Conservation (phyloP, 2,113 vertebrate genomes). For the Megaceryle maxima region DNA sequence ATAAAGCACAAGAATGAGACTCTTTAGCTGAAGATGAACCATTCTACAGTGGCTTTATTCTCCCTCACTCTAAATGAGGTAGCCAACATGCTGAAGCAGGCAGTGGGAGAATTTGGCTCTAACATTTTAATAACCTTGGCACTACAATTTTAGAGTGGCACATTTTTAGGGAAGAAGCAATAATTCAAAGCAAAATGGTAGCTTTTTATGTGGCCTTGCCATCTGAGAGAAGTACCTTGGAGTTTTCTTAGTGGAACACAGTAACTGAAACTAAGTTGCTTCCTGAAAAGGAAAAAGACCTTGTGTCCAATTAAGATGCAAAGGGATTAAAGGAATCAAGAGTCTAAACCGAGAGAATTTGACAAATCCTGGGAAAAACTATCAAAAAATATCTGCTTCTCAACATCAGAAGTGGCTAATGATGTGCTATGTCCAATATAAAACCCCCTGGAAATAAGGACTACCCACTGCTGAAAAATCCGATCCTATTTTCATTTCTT, state of each 20-base stretch:
- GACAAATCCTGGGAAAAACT: not conserved
- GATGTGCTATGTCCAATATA: not conserved
- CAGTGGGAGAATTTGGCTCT: not conserved
- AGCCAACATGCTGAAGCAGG: not conserved
- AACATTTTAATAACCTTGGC: not conserved
- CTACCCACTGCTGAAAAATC: not conserved
- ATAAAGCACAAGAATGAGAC: not conserved
- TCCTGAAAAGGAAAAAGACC: not conserved
- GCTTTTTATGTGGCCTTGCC: not conserved
- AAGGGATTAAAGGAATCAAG: not conserved
- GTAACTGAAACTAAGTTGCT: not conserved
- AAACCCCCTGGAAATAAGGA: not conserved
- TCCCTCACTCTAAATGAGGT: not conserved
- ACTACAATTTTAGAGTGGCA: not conserved
- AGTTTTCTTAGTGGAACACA: not conserved
- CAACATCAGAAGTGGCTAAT: not conserved
- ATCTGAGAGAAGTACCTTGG: not conserved
- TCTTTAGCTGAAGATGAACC: not conserved
- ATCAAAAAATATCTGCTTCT: not conserved
- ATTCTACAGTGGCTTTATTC: not conserved
- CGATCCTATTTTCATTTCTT: not conserved
- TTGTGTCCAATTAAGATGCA: not conserved
- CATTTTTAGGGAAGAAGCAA: not conserved
- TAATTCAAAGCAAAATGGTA: not conserved
- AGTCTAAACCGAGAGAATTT: not conserved